Conservation (phyloP, 2,113 vertebrate species). For the Riparia riparia region DNA sequence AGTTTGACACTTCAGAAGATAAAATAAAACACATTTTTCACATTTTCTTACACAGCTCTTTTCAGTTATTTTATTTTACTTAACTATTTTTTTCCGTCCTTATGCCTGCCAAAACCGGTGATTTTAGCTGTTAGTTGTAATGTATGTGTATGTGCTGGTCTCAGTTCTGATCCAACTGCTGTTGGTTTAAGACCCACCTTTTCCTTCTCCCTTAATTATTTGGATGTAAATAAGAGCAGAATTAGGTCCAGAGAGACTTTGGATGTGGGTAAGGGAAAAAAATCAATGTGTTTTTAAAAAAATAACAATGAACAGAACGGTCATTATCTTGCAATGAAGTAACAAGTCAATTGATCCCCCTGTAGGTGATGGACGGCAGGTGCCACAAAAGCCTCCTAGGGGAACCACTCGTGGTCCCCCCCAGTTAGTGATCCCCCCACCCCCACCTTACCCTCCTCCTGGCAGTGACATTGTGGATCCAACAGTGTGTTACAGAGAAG, state of each 20-base stretch:
- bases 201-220: background rate
- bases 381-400: conserved; percentile 84
- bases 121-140: background rate
- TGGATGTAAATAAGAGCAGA: background rate
- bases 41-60: background rate
- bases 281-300: background rate
- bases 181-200: background rate
- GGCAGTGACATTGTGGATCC: conserved; percentile 70
- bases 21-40: background rate
- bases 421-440: conserved; percentile 80
- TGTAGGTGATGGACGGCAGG: conserved; percentile 81
- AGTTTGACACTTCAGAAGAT: background rate
- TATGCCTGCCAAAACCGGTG: background rate
- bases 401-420: conserved; percentile 74
- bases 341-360: conserved; percentile 74
- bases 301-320: background rate
- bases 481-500: conserved; percentile 65
- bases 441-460: conserved; percentile 83
- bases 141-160: background rate
- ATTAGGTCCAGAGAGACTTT: background rate
- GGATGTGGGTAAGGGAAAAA: background rate
- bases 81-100: background rate
- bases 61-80: background rate
- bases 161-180: background rate
- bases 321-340: conserved; percentile 45